phyloP scores from a whole-genome alignment of 1,140 invertebrate genomes.

The Cyrtorhinus lividipennis region DNA sequence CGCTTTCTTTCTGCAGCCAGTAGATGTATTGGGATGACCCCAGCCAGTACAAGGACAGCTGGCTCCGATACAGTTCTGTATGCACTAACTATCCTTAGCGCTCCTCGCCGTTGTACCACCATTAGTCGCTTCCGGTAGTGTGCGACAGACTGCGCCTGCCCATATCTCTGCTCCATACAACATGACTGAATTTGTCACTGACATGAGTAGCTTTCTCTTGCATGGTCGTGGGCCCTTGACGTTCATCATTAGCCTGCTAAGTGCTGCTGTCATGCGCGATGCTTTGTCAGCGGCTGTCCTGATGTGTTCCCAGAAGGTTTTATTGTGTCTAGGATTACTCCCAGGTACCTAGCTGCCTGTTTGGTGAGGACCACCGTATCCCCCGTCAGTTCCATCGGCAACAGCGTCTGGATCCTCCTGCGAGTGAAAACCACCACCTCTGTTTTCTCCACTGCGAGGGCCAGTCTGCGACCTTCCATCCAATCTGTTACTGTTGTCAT shows the following conservation, averaged over 20 bases:
- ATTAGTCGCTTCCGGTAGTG: background rate
- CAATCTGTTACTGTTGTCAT: constrained; percentile 20
- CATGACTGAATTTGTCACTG: background rate
- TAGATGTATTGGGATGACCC: too few relatives aligned
- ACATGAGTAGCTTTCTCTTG: background rate
- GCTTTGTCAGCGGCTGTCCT: background rate
- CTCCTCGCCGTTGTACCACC: background rate
- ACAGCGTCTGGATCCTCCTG: background rate
- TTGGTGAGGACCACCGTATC: background rate
- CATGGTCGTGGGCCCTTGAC: background rate
- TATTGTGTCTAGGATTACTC: background rate
- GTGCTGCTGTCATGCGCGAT: background rate
- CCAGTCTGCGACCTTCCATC: constrained; percentile 14
- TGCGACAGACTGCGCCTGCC: background rate
- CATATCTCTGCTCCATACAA: background rate
- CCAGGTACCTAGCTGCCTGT: background rate
- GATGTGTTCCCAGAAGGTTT: background rate
- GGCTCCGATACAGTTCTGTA: background rate
- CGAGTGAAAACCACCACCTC: background rate
- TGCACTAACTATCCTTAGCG: background rate
- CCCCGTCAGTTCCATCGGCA: background rate
- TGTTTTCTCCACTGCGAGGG: background rate
- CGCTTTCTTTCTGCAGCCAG: too few relatives aligned
- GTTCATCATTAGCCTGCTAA: background rate
- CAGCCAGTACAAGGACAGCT: background rate